These are phyloP conservation scores for Xanthorhoe spadicearia DNA, from an alignment of 2,888 invertebrate genomes.

Conservation along the genomic window DNA sequence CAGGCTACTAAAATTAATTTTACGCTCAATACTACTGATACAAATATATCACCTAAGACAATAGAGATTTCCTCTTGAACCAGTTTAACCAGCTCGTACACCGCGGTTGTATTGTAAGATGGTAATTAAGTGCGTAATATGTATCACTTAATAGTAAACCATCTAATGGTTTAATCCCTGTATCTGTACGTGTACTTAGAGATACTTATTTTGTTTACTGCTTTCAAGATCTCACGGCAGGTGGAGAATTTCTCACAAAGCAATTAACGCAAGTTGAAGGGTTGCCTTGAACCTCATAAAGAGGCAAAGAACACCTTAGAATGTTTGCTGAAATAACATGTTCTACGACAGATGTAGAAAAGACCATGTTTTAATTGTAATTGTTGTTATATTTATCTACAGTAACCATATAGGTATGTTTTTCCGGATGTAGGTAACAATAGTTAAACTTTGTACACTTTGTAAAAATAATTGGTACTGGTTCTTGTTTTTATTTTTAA, in stretches of 20 bases:
- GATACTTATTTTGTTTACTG: slow-evolving; percentile 66
- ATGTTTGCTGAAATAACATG: slow-evolving; percentile 35
- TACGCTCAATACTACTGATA: background rate
- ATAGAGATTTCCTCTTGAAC: background rate
- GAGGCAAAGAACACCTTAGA: slow-evolving; percentile 53
- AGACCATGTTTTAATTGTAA: background rate
- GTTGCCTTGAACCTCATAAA: slow-evolving; percentile 69
- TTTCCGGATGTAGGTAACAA: background rate
- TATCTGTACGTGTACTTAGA: slow-evolving; percentile 18
- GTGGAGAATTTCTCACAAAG: slow-evolving; percentile 75
- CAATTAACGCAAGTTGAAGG: slow-evolving; percentile 80
- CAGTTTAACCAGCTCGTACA: background rate
- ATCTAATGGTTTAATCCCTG: slow-evolving; percentile 58
- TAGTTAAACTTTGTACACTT: background rate
- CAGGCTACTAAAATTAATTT: background rate
- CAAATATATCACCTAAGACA: too few species aligned
- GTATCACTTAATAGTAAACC: slow-evolving; percentile 50
- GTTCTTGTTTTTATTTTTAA: background rate
- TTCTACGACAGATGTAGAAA: slow-evolving; percentile 21
- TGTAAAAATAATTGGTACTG: too few species aligned
- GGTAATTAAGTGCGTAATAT: background rate
- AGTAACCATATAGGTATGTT: background rate
- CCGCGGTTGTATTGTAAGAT: slow-evolving; percentile 7
- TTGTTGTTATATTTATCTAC: background rate
- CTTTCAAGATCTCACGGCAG: slow-evolving; percentile 58